These are phyloP conservation scores for Apolygus lucorum DNA, from an alignment of 1,140 invertebrate genomes.

Conservation along the genomic window DNA sequence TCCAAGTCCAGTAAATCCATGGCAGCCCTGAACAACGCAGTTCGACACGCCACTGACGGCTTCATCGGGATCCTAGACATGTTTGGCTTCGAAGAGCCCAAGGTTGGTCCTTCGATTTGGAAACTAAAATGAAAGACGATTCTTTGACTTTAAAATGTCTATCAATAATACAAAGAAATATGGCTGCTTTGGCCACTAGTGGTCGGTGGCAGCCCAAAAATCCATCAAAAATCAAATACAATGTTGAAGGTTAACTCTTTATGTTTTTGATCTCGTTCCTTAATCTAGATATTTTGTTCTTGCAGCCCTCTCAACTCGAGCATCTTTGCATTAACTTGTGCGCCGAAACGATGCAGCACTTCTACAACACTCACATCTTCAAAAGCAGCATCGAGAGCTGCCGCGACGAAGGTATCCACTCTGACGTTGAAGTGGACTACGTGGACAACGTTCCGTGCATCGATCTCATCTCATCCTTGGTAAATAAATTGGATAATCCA, in stretches of 20 bases:
- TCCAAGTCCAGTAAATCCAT: conserved; percentile 71
- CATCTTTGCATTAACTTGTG: conserved; percentile 91
- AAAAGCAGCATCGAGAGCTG: conserved; percentile 90
- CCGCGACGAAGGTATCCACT: conserved; percentile 84
- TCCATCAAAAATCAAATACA: too few species aligned
- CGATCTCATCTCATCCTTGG: conserved; percentile 85
- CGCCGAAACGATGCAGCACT: conserved; percentile 95
- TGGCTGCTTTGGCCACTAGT: too few species aligned
- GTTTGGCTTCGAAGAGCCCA: conserved; percentile 91
- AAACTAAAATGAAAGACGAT: too few species aligned
- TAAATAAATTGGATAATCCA: conserved; percentile 41
- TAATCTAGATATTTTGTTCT: conserved; percentile 28
- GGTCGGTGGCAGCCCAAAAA: too few species aligned
- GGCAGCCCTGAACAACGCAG: conserved; percentile 77
- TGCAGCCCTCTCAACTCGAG: conserved; percentile 73
- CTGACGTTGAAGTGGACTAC: conserved; percentile 85
- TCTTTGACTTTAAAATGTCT: too few species aligned
- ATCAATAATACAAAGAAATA: too few species aligned
- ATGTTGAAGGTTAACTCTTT: too few species aligned
- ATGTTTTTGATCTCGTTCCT: too few species aligned
- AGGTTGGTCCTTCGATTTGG: conserved; percentile 46
- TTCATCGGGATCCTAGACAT: conserved; percentile 92
- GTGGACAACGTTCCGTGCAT: conserved; percentile 93
- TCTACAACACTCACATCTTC: conserved; percentile 94
- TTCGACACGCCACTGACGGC: conserved; percentile 85